Evolutionary conservation across 30 jellyfish, hydroid and myxozoan species (phyloP).

Genomic region (Calvadosia cruxmelitensis): DNA sequence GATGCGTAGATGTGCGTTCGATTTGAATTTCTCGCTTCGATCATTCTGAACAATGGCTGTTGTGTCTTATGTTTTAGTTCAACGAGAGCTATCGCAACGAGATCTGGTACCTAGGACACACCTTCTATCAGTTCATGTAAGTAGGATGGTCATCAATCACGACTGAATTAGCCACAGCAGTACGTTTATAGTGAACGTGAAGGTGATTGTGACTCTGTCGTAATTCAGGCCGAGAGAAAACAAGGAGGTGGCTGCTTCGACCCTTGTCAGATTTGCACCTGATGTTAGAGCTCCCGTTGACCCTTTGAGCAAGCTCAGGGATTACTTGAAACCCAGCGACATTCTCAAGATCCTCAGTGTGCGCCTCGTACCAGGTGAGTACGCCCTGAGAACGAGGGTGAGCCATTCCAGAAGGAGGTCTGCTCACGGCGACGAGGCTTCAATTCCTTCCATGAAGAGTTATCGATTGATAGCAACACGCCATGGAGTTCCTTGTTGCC

Average conservation of each 20-base stretch:
- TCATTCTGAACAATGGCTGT: too few relatives aligned
- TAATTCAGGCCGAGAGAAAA: slow-evolving; percentile 70
- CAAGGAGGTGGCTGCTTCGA: slow-evolving; percentile 88
- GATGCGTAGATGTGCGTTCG: too few relatives aligned
- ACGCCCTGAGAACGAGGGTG: background rate
- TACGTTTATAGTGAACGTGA: too few relatives aligned
- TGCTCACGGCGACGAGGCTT: too few relatives aligned
- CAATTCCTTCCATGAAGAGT: too few relatives aligned
- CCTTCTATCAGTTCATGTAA: slow-evolving; percentile 82
- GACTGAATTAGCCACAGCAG: too few relatives aligned
- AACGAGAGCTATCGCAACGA: slow-evolving; percentile 61
- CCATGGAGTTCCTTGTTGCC: too few relatives aligned
- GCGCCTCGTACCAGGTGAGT: slow-evolving; percentile 66
- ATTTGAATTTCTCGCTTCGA: too few relatives aligned
- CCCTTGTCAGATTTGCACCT: slow-evolving; percentile 76
- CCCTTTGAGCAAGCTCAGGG: slow-evolving; percentile 73
- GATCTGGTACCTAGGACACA: slow-evolving; percentile 75
- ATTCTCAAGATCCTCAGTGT: slow-evolving; percentile 57
- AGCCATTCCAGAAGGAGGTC: background rate
- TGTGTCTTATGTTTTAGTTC: slow-evolving; percentile 26
- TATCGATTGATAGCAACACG: too few relatives aligned
- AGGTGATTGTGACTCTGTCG: background rate
- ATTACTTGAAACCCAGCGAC: slow-evolving; percentile 31
- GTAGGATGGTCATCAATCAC: slow-evolving; percentile 10
- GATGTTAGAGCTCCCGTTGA: slow-evolving; percentile 95